Percentiles rank a stretch among this genome's conserved stretches.
phyloP scores from a whole-genome alignment of 2,113 vertebrate genomes.

The Petroica traversi region DNA sequence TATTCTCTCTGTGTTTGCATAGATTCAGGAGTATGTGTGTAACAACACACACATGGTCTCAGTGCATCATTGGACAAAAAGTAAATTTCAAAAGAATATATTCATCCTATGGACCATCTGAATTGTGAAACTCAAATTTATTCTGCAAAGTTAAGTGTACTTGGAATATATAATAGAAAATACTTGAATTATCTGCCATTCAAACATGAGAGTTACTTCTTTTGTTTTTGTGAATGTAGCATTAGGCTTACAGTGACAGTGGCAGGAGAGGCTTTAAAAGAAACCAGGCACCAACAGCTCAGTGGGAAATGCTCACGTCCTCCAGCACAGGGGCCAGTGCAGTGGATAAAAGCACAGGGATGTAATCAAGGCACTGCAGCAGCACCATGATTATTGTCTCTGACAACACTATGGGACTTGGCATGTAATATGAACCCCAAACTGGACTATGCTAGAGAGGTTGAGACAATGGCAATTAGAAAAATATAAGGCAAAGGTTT shows the following conservation, averaged over 20 bases:
- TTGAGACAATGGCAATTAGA: not conserved
- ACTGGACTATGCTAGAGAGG: not conserved
- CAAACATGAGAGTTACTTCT: not conserved
- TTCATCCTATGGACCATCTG: not conserved
- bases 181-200: not conserved
- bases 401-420: not conserved
- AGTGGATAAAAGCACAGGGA: not conserved
- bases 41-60: fast-evolving
- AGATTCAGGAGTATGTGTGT: not conserved
- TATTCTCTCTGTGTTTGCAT: not conserved
- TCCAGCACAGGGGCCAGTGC: not conserved
- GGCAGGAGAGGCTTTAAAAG: not conserved
- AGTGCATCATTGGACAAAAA: not conserved
- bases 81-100: not conserved
- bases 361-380: not conserved
- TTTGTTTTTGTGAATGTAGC: not conserved
- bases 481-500: not conserved
- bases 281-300: not conserved
- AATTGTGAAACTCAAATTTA: not conserved
- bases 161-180: not conserved
- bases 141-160: not conserved
- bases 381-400: not conserved
- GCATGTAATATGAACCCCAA: not conserved
- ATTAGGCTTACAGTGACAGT: not conserved
- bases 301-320: not conserved